Conservation (phyloP, 2,888 invertebrate genomes). For the Spilarctia lutea region DNA sequence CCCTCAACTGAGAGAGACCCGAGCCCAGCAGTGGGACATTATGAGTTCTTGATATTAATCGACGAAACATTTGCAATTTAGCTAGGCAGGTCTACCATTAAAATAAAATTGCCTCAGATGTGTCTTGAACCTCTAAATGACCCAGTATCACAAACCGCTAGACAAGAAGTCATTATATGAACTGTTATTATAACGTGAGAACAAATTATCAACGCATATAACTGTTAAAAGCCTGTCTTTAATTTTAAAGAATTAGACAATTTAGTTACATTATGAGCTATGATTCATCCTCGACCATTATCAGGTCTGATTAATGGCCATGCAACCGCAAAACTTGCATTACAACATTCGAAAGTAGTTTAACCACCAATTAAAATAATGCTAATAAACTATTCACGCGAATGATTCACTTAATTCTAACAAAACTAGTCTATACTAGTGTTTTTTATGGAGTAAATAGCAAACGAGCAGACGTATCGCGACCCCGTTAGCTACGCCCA, state of each 20-base stretch:
- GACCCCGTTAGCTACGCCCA: no score
- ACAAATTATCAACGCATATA: neutral
- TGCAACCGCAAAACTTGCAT: constrained; percentile 1
- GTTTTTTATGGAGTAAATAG: no score
- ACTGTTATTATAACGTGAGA: neutral
- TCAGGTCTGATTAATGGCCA: neutral
- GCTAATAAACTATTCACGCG: neutral
- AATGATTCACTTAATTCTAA: neutral
- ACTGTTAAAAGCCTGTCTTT: neutral
- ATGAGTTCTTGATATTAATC: no score
- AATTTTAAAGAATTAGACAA: neutral
- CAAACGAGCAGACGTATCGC: no score
- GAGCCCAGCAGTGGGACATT: no score
- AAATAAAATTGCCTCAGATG: no score
- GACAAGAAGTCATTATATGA: neutral
- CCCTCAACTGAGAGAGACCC: no score
- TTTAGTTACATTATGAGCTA: neutral
- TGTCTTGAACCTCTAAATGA: no score
- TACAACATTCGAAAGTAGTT: neutral
- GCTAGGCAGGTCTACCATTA: no score
- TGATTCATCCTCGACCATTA: neutral
- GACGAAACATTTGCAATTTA: no score
- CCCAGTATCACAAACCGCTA: neutral
- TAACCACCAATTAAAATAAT: neutral
- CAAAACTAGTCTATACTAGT: neutral